phyloP scores from a whole-genome alignment of 2,888 invertebrate genomes.

The Tinea semifulvella region DNA sequence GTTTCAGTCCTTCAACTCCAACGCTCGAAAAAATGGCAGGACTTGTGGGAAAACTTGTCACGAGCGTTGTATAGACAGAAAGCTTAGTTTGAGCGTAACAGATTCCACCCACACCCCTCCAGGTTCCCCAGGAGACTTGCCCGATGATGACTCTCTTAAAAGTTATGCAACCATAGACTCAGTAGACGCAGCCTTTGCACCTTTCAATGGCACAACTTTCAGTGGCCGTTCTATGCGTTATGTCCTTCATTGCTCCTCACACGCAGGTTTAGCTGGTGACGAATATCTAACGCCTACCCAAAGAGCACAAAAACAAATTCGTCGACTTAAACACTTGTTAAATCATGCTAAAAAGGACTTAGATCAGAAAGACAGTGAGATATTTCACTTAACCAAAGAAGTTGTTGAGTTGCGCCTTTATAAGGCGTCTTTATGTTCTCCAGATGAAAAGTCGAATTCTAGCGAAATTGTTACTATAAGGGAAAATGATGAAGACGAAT shows the following conservation, averaged over 20 bases:
- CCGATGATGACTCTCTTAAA: constrained; percentile 81
- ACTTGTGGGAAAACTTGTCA: constrained; percentile 41
- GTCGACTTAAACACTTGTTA: constrained; percentile 76
- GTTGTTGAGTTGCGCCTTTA: constrained; percentile 83
- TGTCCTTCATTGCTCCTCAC: constrained; percentile 86
- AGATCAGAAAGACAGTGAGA: constrained; percentile 84
- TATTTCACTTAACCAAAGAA: constrained; percentile 78
- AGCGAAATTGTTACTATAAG: constrained; percentile 78
- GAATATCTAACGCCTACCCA: constrained; percentile 91
- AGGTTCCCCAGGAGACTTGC: constrained; percentile 69
- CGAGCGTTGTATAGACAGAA: constrained; percentile 38
- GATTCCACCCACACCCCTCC: constrained; percentile 68
- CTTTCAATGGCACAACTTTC: constrained; percentile 76
- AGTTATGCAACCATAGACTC: constrained; percentile 83
- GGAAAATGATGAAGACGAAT: constrained; percentile 67
- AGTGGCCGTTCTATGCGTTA: constrained; percentile 78
- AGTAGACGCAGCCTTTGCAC: constrained; percentile 84
- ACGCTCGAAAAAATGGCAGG: constrained; percentile 45
- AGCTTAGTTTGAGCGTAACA: constrained; percentile 39
- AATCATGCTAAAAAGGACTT: constrained; percentile 79
- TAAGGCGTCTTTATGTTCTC: constrained; percentile 81
- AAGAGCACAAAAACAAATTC: constrained; percentile 81
- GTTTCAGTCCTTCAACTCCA: constrained; percentile 58
- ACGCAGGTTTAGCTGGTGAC: constrained; percentile 78
- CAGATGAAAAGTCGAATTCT: constrained; percentile 82